phyloP scores from a whole-genome alignment of 2,797 vertebrate genomes.

The Garrulus glandarius region DNA sequence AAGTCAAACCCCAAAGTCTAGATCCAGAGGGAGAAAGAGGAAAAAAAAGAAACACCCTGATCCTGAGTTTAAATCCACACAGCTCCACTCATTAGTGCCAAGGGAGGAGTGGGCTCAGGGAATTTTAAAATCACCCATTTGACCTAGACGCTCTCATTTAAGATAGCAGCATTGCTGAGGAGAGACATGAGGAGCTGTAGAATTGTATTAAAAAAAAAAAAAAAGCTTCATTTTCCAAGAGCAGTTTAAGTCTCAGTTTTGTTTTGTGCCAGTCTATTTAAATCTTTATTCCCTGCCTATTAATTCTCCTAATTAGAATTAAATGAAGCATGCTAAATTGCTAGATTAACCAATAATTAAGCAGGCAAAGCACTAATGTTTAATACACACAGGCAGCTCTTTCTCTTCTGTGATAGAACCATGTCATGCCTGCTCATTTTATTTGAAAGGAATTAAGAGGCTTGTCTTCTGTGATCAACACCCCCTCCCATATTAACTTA shows the following conservation, averaged over 20 bases:
- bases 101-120: background rate
- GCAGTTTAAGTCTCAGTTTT: slow-evolving; percentile 62
- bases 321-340: slow-evolving; percentile 86
- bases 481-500: slow-evolving; percentile 33
- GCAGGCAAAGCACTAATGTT: slow-evolving; percentile 76
- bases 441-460: slow-evolving; percentile 68
- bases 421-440: slow-evolving; percentile 70
- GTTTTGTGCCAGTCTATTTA: slow-evolving; percentile 77
- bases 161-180: background rate
- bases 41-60: background rate
- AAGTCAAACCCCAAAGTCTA: background rate
- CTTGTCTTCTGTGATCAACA: slow-evolving; percentile 62
- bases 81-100: background rate
- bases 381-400: slow-evolving; percentile 69
- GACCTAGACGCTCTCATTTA: background rate
- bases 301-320: slow-evolving; percentile 88
- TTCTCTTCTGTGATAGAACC: slow-evolving; percentile 64
- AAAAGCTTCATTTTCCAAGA: slow-evolving; percentile 1
- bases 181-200: background rate
- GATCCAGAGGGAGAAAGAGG: background rate
- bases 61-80: background rate
- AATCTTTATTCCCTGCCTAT: slow-evolving; percentile 82
- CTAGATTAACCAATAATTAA: slow-evolving; percentile 88
- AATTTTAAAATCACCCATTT: background rate
- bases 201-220: background rate